These are phyloP conservation scores for Drosophila nebulosa DNA, from an alignment of 1,140 invertebrate species.

Conservation along the genomic window DNA sequence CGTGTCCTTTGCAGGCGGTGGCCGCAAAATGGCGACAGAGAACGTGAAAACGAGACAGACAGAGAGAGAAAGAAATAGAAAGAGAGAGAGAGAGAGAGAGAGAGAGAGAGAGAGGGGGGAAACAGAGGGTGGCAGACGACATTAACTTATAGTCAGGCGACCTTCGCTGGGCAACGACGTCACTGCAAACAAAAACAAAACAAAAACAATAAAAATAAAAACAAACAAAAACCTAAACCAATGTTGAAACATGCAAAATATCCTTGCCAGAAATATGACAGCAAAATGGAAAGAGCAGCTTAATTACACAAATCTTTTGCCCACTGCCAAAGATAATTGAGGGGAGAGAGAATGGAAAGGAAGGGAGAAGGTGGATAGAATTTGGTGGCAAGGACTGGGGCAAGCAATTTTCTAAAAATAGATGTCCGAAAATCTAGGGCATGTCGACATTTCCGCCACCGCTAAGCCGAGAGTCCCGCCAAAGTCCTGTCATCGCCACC, in stretches of 20 bases:
- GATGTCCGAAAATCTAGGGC: slow-evolving; percentile 41
- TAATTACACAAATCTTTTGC: background rate
- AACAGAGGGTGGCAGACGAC: background rate
- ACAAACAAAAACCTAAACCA: background rate
- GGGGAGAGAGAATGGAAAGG: background rate
- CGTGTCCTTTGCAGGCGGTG: slow-evolving; percentile 58
- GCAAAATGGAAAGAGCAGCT: slow-evolving; percentile 23
- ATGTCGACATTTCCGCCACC: slow-evolving; percentile 2
- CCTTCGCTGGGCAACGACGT: slow-evolving; percentile 37
- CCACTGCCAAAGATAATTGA: background rate
- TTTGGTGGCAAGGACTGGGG: background rate
- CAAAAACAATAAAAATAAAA: slow-evolving; percentile 2
- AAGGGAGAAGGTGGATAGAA: background rate
- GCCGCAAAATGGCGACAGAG: background rate
- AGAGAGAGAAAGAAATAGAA: background rate
- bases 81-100: background rate
- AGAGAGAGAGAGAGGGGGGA: background rate
- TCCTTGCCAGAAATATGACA: slow-evolving; percentile 20
- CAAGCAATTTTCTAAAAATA: slow-evolving; percentile 27
- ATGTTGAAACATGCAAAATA: too few relatives aligned
- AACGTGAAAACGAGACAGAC: background rate
- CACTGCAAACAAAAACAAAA: slow-evolving; percentile 11
- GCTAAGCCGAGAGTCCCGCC: background rate
- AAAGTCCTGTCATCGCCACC: background rate
- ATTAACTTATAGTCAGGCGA: slow-evolving; percentile 12